Evolutionary conservation across 1,140 invertebrate genomes (phyloP).

Genomic region (Neotoxoptera formosana): DNA sequence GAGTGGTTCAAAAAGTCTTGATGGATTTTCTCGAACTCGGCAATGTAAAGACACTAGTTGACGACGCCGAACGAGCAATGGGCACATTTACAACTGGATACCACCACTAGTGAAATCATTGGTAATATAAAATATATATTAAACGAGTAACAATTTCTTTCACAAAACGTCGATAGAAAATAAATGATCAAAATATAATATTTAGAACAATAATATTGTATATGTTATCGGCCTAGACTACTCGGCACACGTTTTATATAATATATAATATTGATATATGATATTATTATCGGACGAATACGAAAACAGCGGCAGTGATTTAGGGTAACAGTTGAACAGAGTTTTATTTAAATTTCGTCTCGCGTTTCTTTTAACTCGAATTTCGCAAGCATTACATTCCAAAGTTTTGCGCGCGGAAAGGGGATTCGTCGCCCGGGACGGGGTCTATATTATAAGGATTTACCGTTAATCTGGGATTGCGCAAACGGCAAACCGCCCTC

Average conservation of each 20-base stretch:
- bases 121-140: neutral
- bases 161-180: neutral
- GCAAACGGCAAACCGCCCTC: neutral
- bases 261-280: too few relatives aligned
- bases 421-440: neutral
- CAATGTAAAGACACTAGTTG: neutral
- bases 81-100: neutral
- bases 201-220: neutral
- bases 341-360: neutral
- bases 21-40: neutral
- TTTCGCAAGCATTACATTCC: slow-evolving; percentile 13
- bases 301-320: neutral
- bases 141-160: neutral
- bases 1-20: too few relatives aligned
- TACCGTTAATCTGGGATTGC: slow-evolving; percentile 28
- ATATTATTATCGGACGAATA: neutral
- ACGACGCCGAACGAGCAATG: neutral
- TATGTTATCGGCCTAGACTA: neutral
- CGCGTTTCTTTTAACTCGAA: neutral
- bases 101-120: too few relatives aligned
- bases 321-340: neutral
- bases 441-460: slow-evolving; percentile 9
- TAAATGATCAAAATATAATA: too few relatives aligned
- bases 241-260: neutral
- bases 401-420: neutral